Evolutionary conservation across 2,888 invertebrate species (phyloP), one percentile per base, ranked within the genome.

Genomic region (Drosophila putrida): DNA sequence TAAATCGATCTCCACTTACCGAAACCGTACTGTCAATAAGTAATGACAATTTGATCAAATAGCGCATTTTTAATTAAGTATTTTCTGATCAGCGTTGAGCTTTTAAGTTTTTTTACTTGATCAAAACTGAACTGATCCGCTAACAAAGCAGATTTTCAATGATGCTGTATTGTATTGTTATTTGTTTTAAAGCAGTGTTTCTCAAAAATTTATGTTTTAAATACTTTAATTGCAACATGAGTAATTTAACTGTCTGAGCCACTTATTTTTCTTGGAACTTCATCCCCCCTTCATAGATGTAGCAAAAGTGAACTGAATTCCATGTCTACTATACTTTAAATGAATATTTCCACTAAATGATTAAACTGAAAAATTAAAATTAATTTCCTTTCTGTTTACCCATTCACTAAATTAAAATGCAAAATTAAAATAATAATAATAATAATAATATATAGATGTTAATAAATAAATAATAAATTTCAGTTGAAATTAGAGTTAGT

Each of bases 21-120:
- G 9, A 43, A 25, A 11, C n/a, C 15, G 51, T 27, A 11, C 27
- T 31, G 50, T 11, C 20, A 57, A 9, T 41, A 33, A 54, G 20
- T 41, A 31, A 54, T 39, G 31, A 43, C 54, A 55, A 55, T n/a
- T 43, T 20, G 11, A 39, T 13, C 27, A 27, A 27, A 39, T 39
- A 38, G 38, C 6, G 8, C 13, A 3, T 41, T 25, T 44, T 44
- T 8, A 44, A n/a, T 27, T 6, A 6, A 11, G 4, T 9, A 4
- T 9, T 9, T 3, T n/a, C 11, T 6, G 10, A 4, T 10, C 35
- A 31, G 31, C 31, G 8, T 6, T 35, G 3, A 10, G 10, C 35
- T 13, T 38, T n/a, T 4, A 4, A 25, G 6, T 41, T 10, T 3
- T 11, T 11, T 15, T 15, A 1, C 4, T 10, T 39, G 0, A 15